Conservation (phyloP, 2,113 vertebrate genomes). For the Suricata suricatta region DNA sequence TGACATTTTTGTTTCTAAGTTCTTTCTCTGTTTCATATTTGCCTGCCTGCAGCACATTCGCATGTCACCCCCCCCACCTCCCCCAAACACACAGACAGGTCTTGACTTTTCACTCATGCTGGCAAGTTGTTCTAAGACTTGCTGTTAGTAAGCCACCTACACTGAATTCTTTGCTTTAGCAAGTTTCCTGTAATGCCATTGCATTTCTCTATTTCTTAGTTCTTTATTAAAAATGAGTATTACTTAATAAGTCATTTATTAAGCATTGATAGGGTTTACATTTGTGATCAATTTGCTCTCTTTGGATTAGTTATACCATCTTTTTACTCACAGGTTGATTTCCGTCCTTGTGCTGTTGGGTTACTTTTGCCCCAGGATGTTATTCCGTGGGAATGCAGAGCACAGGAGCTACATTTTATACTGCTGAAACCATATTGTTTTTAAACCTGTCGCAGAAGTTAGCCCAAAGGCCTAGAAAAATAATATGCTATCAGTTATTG, state of each 20-base stretch:
- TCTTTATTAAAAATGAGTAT: background rate
- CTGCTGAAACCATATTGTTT: background rate
- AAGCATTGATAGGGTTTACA: background rate
- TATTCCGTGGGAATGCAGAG: background rate
- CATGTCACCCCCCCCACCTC: fast-evolving
- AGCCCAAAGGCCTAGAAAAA: background rate
- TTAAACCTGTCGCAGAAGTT: constrained; percentile 23
- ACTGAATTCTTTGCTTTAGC: background rate
- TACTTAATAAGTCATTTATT: background rate
- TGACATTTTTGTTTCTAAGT: background rate
- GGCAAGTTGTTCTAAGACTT: background rate
- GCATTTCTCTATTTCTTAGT: background rate
- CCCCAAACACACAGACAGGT: background rate
- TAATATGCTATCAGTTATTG: background rate
- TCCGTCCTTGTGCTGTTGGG: background rate
- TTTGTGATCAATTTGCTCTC: background rate
- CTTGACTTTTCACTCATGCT: background rate
- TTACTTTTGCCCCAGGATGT: background rate
- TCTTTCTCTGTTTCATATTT: background rate
- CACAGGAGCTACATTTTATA: background rate
- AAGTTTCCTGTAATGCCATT: background rate
- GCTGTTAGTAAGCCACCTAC: background rate
- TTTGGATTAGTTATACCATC: background rate
- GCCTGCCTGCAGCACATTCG: background rate
- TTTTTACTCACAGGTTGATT: background rate